Evolutionary conservation across 2,888 invertebrate genomes (phyloP), one percentile per base, ranked within the genome.

Genomic region (Serripes groenlandicus): DNA sequence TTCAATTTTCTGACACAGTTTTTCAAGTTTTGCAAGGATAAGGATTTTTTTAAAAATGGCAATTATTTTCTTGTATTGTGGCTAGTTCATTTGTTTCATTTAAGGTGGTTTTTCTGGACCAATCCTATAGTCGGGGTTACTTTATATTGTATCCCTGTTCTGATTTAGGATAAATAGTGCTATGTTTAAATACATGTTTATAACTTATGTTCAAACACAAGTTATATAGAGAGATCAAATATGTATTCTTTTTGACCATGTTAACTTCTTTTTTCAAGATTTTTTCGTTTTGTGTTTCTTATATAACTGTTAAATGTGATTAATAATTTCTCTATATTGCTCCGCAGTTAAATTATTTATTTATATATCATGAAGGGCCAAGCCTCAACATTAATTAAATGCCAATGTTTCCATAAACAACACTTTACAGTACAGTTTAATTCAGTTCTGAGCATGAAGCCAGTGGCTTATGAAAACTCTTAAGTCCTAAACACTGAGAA

Each of bases 341-440:
- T 66, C 42, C 9, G 66, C 66, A 21, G 42, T 35, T n/a, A 66
- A 42, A 26, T 66, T 66, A 77, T 78, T 82, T 82, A 82, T 82
- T 82, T 82, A 82, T 82, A 75, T 75, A 78, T 78, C 78, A 78
- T 71, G n/a, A 69, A 58, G 49, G 82, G 82, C 78, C 78, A 66
- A 82, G 78, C 78, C 82, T 71, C 42, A 42, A 69, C 74, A 75
- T 82, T 71, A 71, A 23, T 56, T 21, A 11, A 56, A 62, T 73
- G 60, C 76, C 68, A 54, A 64, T 54, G 60, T 18, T 68, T 32
- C 60, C 62, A 69, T 73, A 66, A 56, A n/a, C 54, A 69, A 56
- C 23, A 26, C 11, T n/a, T n/a, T n/a, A n/a, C n/a, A n/a, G n/a
- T n/a, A n/a, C n/a, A n/a, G n/a, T n/a, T n/a, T n/a, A n/a, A n/a